Evolutionary conservation across 1,140 invertebrate genomes (phyloP).

Genomic region (Sycobia sp.): DNA sequence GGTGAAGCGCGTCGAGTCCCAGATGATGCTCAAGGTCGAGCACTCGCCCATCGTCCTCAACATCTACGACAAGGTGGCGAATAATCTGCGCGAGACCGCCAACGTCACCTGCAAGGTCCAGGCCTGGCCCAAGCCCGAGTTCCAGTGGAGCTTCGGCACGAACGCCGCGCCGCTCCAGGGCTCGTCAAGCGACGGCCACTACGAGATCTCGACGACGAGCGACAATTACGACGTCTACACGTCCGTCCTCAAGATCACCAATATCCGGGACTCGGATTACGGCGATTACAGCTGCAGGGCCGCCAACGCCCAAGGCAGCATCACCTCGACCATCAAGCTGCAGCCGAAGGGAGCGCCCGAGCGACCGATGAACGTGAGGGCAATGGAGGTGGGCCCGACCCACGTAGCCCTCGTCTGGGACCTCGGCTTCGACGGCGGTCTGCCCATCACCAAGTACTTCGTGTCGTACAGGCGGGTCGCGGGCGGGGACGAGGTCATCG

Average conservation of each 20-base stretch:
- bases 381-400: conserved; percentile 74
- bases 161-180: conserved; percentile 74
- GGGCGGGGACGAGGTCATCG: conserved; percentile 64
- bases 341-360: conserved; percentile 86
- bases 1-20: conserved; percentile 82
- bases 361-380: conserved; percentile 72
- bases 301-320: conserved; percentile 76
- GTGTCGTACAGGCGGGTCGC: conserved; percentile 74
- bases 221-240: conserved; percentile 86
- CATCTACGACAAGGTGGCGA: conserved; percentile 87
- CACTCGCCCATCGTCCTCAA: conserved; percentile 85
- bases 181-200: conserved; percentile 80
- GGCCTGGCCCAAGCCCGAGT: conserved; percentile 89
- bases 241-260: conserved; percentile 77
- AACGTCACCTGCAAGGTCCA: conserved; percentile 87
- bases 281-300: conserved; percentile 89
- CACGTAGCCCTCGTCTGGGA: conserved; percentile 82
- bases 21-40: conserved; percentile 88
- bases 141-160: conserved; percentile 85
- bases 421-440: conserved; percentile 87
- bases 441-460: conserved; percentile 83
- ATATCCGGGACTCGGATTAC: conserved; percentile 80
- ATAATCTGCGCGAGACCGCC: conserved; percentile 80
- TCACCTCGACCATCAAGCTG: conserved; percentile 77
- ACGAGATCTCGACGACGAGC: conserved; percentile 79